Base-by-base conservation (phyloP, 2,113 vertebrate species). In the Crocuta crocuta region DNA sequence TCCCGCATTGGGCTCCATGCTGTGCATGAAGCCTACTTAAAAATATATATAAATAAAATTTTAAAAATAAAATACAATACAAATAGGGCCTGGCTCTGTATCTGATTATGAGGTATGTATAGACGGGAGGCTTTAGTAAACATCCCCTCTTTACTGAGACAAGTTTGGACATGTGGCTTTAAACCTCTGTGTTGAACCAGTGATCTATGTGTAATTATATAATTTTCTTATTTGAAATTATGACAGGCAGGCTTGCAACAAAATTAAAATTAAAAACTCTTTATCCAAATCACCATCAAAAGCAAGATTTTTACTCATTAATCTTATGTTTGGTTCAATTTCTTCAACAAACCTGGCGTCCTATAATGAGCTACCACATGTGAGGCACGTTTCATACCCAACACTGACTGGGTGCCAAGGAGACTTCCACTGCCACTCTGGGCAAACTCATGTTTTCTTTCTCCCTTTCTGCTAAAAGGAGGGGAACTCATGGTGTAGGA, bases 181-280 rank as follows among this genome's bases (percentile, higher is more conserved):
- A 95, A 97, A 35, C 26, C 61, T 93, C 48, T 90, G 33, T 73
- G 9, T 13, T 87, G 28, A 97, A 95, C 0, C 82, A 81, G n/a
- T 48, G 17, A 96, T 61, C 45, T 81, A 74, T n/a, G 61, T 91
- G 28, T 26, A 28, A 82, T 65, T 81, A 63, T 9, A 55, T 39
- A 82, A 93, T 65, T 97, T 96, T 94, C 78, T 93, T n/a, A 91
- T 39, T 91, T 80, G 24, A 97, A 97, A 95, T 95, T 85, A 95
- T 89, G 84, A 92, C 35, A 97, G 43, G 24, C 28, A 95, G 45
- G 43, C 55, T 97, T 93, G 74, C 10, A 89, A 92, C 39, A 95
- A 86, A 82, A 71, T 95, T 85, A 94, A 80, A 94, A 39, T 93
- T 68, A 70, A 96, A 96, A 95, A 82, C 45, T 92, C 48, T 97